Evolutionary conservation across 2,113 vertebrate genomes (phyloP).

Genomic region (Engystomops pustulosus): DNA sequence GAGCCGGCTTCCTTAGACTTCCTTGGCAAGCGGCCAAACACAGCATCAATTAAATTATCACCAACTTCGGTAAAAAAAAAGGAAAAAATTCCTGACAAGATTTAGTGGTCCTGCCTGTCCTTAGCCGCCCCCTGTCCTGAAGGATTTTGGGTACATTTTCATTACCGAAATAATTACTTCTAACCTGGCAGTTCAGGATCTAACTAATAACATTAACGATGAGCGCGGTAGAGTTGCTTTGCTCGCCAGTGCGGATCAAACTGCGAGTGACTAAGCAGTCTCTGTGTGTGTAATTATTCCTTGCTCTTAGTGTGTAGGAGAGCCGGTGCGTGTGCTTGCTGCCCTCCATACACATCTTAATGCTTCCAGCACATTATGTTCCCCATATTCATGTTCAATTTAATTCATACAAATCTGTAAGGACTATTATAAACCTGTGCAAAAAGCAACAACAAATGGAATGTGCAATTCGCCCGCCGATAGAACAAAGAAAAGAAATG

Average conservation of each 20-base stretch:
- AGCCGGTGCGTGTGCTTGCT: not conserved
- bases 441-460: slow-evolving; percentile 1
- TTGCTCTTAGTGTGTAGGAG: slow-evolving; percentile 19
- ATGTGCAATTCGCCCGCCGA: not conserved
- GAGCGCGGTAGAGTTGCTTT: not conserved
- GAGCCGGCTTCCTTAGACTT: slow-evolving; percentile 6
- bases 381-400: slow-evolving; percentile 26
- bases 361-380: slow-evolving; percentile 33
- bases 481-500: slow-evolving; percentile 4
- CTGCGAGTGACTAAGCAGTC: slow-evolving; percentile 54
- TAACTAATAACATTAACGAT: slow-evolving; percentile 47
- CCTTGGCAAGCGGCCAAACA: slow-evolving; percentile 39
- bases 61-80: slow-evolving; percentile 32
- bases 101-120: slow-evolving; percentile 50
- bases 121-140: slow-evolving; percentile 33
- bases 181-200: slow-evolving; percentile 45
- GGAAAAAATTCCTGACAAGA: slow-evolving; percentile 38
- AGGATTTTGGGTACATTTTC: slow-evolving; percentile 54
- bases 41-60: slow-evolving; percentile 57
- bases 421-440: slow-evolving; percentile 1
- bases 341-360: not conserved
- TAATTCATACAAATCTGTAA: slow-evolving; percentile 44
- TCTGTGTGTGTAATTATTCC: slow-evolving; percentile 45
- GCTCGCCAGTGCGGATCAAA: slow-evolving; percentile 30
- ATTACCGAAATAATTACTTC: slow-evolving; percentile 54